Percentiles rank a stretch among this genome's conserved stretches.
Conservation (phyloP, 30 jellyfish, hydroid and myxozoan genomes). For the Sanderia malayensis region DNA sequence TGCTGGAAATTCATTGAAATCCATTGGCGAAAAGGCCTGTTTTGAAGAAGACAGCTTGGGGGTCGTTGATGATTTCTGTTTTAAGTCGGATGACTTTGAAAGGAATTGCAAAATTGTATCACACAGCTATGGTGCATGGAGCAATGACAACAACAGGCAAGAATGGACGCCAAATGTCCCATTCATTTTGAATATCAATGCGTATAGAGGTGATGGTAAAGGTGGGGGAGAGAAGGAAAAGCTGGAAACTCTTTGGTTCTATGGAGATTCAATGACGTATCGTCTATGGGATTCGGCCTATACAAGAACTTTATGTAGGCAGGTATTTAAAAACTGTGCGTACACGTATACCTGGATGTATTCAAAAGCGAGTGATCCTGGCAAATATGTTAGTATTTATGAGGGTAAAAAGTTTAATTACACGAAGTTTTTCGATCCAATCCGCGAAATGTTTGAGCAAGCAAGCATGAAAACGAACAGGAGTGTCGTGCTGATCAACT, state of each 20-base stretch:
- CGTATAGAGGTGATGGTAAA: too few relatives aligned
- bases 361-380: background rate
- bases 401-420: constrained; percentile 27
- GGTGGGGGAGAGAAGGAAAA: background rate
- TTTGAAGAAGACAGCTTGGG: background rate
- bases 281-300: constrained; percentile 38
- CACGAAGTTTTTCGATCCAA: constrained; percentile 29
- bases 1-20: background rate
- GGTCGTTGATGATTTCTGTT: background rate
- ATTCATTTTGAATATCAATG: background rate
- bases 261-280: constrained; percentile 53
- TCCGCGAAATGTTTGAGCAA: constrained; percentile 3
- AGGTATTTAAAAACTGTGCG: constrained; percentile 22
- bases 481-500: constrained; percentile 52
- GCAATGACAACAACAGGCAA: background rate
- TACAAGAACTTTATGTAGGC: constrained; percentile 22
- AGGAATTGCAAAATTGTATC: background rate
- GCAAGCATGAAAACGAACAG: constrained; percentile 29
- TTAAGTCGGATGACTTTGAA: background rate
- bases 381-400: background rate
- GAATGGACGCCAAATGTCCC: background rate
- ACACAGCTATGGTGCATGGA: background rate
- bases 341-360: constrained; percentile 61
- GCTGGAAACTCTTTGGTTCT: constrained; percentile 48
- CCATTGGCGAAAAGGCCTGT: background rate